These are phyloP conservation scores for Mionectes olivaceus DNA, from an alignment of 2,797 vertebrate genomes.

Conservation along the genomic window DNA sequence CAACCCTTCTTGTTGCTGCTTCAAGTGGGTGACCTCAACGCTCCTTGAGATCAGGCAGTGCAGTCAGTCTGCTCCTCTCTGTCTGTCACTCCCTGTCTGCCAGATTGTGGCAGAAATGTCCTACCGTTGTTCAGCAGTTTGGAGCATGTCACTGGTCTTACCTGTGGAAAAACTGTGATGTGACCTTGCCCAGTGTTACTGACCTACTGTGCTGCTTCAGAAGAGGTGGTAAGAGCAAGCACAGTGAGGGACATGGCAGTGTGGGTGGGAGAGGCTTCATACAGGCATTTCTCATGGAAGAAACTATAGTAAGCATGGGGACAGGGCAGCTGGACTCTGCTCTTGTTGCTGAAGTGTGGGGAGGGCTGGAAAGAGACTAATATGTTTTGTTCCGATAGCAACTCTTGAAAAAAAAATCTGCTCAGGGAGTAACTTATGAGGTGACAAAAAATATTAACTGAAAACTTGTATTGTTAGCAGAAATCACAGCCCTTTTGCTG, in stretches of 20 bases:
- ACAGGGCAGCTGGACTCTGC: not conserved
- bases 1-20: not conserved
- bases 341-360: not conserved
- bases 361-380: not conserved
- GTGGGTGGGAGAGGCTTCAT: not conserved
- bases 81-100: not conserved
- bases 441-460: not conserved
- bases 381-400: not conserved
- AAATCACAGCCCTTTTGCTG: not conserved
- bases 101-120: not conserved
- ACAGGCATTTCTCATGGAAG: not conserved
- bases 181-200: not conserved
- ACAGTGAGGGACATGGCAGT: rapidly evolving
- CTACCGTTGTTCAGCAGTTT: not conserved
- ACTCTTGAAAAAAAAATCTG: not conserved
- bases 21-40: not conserved
- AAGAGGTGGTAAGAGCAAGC: not conserved
- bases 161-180: not conserved
- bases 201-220: not conserved
- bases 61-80: not conserved
- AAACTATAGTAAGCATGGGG: not conserved
- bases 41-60: not conserved
- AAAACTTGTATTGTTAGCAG: not conserved
- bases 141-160: not conserved
- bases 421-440: not conserved